phyloP scores from a whole-genome alignment of 2,888 invertebrate species.

The Cryptus armator region DNA sequence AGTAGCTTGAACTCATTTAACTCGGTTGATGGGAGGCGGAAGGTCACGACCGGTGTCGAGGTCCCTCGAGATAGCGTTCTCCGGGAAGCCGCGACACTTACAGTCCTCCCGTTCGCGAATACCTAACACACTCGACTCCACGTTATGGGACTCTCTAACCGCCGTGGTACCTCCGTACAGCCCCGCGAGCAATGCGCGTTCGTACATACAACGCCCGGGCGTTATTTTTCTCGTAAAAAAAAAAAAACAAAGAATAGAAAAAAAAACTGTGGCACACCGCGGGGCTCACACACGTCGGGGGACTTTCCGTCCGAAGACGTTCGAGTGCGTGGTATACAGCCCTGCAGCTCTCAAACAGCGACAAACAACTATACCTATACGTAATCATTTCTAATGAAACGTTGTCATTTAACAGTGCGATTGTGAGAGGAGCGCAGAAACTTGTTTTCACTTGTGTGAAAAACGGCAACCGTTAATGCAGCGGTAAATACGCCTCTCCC shows the following conservation, averaged over 20 bases:
- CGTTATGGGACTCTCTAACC: background rate
- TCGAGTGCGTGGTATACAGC: constrained; percentile 13
- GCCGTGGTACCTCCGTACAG: background rate
- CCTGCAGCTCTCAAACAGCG: constrained; percentile 39
- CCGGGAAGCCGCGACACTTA: constrained; percentile 51
- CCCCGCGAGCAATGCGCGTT: background rate
- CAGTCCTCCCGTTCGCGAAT: constrained; percentile 55
- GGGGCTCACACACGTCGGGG: constrained; percentile 13
- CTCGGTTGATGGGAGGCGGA: constrained; percentile 20
- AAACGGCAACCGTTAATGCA: constrained; percentile 85
- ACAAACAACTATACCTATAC: constrained; percentile 68
- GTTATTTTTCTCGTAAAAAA: constrained; percentile 35
- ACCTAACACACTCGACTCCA: background rate
- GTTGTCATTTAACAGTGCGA: constrained; percentile 83
- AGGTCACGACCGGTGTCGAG: constrained; percentile 49
- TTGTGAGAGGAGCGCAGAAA: constrained; percentile 79
- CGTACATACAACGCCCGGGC: constrained; percentile 9
- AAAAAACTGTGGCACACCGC: constrained; percentile 48
- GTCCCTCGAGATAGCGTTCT: constrained; percentile 51
- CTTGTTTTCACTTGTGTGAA: constrained; percentile 84
- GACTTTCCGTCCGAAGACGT: constrained; percentile 26
- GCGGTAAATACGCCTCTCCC: constrained; percentile 85
- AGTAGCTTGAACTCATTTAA: constrained; percentile 23
- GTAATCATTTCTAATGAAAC: constrained; percentile 84
- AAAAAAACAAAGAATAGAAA: constrained; percentile 12